Conservation (phyloP, 1,140 invertebrate genomes). For the Saccostrea glomerata region DNA sequence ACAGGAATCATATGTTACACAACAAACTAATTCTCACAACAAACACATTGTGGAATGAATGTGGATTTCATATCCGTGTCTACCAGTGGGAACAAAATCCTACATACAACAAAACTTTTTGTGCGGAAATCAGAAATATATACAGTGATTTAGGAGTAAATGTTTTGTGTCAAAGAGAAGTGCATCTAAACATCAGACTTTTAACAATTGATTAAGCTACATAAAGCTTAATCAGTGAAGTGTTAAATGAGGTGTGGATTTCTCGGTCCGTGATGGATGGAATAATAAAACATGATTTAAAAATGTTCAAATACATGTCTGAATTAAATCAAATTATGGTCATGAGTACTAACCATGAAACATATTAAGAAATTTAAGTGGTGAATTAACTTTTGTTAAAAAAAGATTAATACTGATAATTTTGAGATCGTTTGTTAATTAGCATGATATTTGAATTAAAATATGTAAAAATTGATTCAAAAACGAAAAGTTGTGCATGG, state of each 20-base stretch:
- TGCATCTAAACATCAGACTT: background rate
- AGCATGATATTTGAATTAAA: background rate
- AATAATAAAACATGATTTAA: background rate
- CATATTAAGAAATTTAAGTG: background rate
- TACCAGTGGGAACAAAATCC: background rate
- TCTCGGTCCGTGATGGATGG: constrained; percentile 24
- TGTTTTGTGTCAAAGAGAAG: too few relatives aligned
- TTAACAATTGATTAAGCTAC: background rate
- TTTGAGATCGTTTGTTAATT: constrained; percentile 3
- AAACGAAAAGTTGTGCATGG: background rate
- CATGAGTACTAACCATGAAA: background rate
- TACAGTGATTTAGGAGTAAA: background rate
- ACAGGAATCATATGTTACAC: background rate
- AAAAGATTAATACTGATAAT: constrained; percentile 17
- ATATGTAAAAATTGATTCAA: background rate
- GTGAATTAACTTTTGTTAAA: background rate
- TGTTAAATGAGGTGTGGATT: background rate
- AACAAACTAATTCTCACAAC: background rate
- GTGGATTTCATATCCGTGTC: constrained; percentile 9
- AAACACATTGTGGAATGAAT: constrained; percentile 7
- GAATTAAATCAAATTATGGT: background rate
- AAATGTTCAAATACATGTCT: background rate
- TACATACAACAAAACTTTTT: background rate
- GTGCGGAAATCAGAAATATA: background rate
- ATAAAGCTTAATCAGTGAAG: background rate